Conservation (phyloP, 2,797 vertebrate genomes). For the Galagoides demidoff region DNA sequence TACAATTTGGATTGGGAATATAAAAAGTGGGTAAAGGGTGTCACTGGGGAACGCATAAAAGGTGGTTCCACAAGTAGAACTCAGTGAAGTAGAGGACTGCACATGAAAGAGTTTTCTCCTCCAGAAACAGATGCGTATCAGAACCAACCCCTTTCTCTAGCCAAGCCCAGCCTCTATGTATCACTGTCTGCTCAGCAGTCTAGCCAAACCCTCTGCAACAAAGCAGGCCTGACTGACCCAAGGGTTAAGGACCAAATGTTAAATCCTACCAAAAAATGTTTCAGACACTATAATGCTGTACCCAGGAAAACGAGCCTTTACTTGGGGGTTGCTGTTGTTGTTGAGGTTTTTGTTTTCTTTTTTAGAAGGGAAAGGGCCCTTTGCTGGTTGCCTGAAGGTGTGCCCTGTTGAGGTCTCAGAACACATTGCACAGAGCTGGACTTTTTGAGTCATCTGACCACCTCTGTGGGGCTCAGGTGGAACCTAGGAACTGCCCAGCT, state of each 20-base stretch:
- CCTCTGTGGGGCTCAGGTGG: background rate
- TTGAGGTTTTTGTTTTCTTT: background rate
- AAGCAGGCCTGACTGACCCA: background rate
- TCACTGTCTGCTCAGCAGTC: background rate
- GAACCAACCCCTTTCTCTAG: background rate
- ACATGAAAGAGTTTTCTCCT: background rate
- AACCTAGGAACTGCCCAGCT: background rate
- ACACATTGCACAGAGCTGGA: no score
- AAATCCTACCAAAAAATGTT: background rate
- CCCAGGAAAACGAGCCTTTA: background rate
- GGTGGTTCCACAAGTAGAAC: background rate
- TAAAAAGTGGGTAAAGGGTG: background rate
- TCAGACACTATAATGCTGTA: background rate
- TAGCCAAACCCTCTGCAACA: background rate
- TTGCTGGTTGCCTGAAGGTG: background rate
- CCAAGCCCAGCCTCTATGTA: background rate
- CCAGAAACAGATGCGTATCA: background rate
- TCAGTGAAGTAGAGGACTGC: background rate
- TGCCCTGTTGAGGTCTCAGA: constrained; percentile 47
- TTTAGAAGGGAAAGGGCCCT: background rate
- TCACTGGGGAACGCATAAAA: background rate
- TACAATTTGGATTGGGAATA: background rate
- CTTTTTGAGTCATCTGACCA: background rate
- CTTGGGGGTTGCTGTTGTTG: background rate
- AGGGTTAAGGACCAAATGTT: background rate